phyloP scores from a whole-genome alignment of 2,888 invertebrate species.

The Margaritifera margaritifera region DNA sequence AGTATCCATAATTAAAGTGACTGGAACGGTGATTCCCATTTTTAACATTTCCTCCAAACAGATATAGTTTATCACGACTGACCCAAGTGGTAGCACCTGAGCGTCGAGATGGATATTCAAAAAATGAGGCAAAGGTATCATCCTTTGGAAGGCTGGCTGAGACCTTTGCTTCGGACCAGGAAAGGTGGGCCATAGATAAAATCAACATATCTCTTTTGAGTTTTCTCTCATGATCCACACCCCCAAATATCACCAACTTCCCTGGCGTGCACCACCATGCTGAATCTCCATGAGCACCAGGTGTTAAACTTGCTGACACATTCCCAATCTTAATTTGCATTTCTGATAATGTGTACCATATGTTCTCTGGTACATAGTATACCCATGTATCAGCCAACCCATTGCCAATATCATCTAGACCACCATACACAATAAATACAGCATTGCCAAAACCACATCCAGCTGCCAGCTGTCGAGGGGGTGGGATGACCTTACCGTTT shows the following conservation, averaged over 20 bases:
- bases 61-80: constrained; percentile 32
- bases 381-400: constrained; percentile 60
- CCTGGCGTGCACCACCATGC: constrained; percentile 54
- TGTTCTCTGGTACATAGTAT: constrained; percentile 36
- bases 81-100: constrained; percentile 54
- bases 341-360: constrained; percentile 31
- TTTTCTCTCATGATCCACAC: constrained; percentile 38
- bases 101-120: constrained; percentile 42
- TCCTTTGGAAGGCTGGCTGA: constrained; percentile 31
- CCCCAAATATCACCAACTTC: constrained; percentile 54
- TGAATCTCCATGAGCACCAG: constrained; percentile 47
- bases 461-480: constrained; percentile 47
- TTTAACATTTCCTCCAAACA: constrained; percentile 60
- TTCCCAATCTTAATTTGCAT: constrained; percentile 24
- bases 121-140: constrained; percentile 21
- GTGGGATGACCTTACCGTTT: constrained; percentile 23
- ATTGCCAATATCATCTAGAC: constrained; percentile 42
- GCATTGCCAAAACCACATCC: constrained; percentile 48
- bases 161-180: constrained; percentile 43
- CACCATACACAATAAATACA: constrained; percentile 59
- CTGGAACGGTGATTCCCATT: constrained; percentile 33
- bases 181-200: constrained; percentile 42
- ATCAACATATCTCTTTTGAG: constrained; percentile 57
- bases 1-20: constrained; percentile 45
- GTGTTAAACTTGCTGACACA: constrained; percentile 11